Evolutionary conservation across 30 jellyfish, hydroid and myxozoan species (phyloP), one percentile per base, ranked within the genome.

Genomic region (Cassiopea andromeda): DNA sequence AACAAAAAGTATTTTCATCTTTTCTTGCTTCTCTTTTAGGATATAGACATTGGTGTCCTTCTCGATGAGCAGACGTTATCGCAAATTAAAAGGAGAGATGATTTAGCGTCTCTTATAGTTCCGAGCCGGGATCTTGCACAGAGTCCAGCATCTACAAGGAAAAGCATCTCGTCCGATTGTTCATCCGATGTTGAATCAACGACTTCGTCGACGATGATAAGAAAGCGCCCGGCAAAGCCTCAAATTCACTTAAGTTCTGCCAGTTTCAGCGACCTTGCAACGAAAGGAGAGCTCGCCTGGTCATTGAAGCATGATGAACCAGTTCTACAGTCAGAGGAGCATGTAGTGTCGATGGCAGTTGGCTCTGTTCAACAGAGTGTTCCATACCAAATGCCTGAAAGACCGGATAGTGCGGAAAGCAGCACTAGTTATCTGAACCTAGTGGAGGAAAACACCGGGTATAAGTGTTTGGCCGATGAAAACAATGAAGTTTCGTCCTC

Each of bases 391-490:
- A 38, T 75, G 82, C 85, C 93, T 13, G 93, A 75, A 1, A 61
- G 94, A 44, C 90, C 94, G 77, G 94, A 81, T 77, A 90, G 97
- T 71, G 84, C 84, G 2, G 97, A 82, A 57, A 90, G 97, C 74
- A 77, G 84, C 46, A 90, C 97, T 0, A 90, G 97, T 57, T 90
- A 90, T 83, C 70, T 90, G 82, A 90, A 90, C 49, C 86, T 77
- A 19, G 94, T 49, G 0, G 94, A 87, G 12, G 94, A 87, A 44
- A 58, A 59, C 3, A 46, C 66, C 19, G 72, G 73, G 5, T 46
- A 46, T 44, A 85, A 85, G 61, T 75, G 58, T 8, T 68, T 73
- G 71, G 10, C 87, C 38, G 93, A 27, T n/a, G 82, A 85, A 13
- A 59, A 5, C 75, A 73, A 46, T 27, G 93, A 85, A 73, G 9